phyloP scores from a whole-genome alignment of 2,797 vertebrate species.

The Gallinago nigripennis region DNA sequence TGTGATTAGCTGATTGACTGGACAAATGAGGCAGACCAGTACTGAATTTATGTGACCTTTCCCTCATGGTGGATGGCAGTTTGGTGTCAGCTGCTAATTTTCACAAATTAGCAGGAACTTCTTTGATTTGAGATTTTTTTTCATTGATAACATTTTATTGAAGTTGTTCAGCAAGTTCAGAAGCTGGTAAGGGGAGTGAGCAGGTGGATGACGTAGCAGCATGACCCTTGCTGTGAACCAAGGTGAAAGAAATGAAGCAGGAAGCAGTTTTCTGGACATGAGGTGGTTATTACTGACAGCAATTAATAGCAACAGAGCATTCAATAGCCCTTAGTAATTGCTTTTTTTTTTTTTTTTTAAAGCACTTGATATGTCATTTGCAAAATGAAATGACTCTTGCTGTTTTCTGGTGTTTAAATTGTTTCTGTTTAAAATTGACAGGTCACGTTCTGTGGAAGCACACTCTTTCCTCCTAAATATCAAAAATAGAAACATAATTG shows the following conservation, averaged over 20 bases:
- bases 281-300: not conserved
- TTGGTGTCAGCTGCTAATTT: not conserved
- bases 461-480: not conserved
- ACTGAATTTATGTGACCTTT: not conserved
- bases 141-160: not conserved
- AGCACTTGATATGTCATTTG: not conserved
- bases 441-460: slow-evolving; percentile 33
- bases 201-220: not conserved
- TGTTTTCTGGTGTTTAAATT: slow-evolving; percentile 27
- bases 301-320: not conserved
- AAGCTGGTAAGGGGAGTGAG: not conserved
- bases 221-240: not conserved
- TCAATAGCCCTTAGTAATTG: not conserved
- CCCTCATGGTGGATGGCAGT: not conserved
- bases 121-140: not conserved
- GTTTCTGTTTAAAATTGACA: slow-evolving; percentile 47
- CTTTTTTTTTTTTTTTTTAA: not conserved
- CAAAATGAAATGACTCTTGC: slow-evolving; percentile 32
- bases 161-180: not conserved
- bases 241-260: not conserved
- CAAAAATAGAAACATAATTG: slow-evolving; percentile 56
- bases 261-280: not conserved
- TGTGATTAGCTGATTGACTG: not conserved
- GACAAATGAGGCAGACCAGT: not conserved
- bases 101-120: not conserved